These are phyloP conservation scores for Bubo bubo DNA, from an alignment of 2,113 vertebrate species.

Conservation along the genomic window DNA sequence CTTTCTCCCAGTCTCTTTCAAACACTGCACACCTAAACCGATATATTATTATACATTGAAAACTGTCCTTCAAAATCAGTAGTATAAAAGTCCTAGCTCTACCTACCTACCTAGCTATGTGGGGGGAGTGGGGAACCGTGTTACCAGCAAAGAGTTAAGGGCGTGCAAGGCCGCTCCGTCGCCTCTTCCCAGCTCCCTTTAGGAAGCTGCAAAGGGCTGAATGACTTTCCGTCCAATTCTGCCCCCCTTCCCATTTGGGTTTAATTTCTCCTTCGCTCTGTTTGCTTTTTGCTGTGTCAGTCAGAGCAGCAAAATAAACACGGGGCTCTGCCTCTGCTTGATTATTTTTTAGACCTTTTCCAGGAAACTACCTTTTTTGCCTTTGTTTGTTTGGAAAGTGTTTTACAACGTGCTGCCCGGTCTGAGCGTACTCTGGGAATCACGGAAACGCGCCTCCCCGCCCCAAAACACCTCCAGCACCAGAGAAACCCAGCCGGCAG, in stretches of 20 bases:
- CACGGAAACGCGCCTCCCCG: fast-evolving
- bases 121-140: not conserved
- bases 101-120: constrained; percentile 37
- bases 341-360: constrained; percentile 48
- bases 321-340: not conserved
- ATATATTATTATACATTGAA: constrained; percentile 72
- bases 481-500: not conserved
- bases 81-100: constrained; percentile 82
- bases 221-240: not conserved
- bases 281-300: constrained; percentile 62
- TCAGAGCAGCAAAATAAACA: constrained; percentile 68
- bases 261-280: constrained; percentile 5
- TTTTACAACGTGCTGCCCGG: not conserved
- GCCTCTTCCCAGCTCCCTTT: not conserved
- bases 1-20: constrained; percentile 60
- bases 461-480: not conserved
- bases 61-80: constrained; percentile 82
- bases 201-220: not conserved
- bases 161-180: not conserved
- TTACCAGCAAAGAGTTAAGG: constrained; percentile 6
- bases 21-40: constrained; percentile 76
- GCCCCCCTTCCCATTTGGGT: constrained; percentile 12
- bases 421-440: not conserved
- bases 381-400: constrained; percentile 35
- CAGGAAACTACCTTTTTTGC: constrained; percentile 53